A percentile compares a stretch with the other conserved stretches of the same genome.
Evolutionary conservation across 2,113 vertebrate species (phyloP).

Genomic region (Zapornia atra): DNA sequence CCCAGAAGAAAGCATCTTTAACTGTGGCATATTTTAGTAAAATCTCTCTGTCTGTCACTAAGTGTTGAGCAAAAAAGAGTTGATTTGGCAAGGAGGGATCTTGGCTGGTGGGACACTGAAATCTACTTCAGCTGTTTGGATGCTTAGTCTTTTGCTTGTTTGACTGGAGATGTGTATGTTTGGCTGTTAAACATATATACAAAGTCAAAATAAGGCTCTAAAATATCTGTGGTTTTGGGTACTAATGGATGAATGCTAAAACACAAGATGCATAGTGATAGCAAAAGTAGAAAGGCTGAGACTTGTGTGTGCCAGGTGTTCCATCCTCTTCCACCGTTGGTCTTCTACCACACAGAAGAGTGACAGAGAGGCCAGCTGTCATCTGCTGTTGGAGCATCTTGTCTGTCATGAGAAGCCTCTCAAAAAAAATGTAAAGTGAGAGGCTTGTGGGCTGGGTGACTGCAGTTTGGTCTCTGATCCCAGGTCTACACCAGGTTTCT

Average conservation of each 20-base stretch:
- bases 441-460: neutral
- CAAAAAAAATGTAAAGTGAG: neutral
- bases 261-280: fast-evolving
- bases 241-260: neutral
- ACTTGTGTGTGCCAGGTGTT: fast-evolving
- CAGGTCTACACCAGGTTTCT: neutral
- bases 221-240: neutral
- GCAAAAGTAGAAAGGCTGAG: neutral
- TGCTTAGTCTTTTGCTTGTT: neutral
- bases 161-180: neutral
- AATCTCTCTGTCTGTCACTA: neutral
- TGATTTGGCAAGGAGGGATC: neutral
- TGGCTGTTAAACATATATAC: neutral
- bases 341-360: neutral
- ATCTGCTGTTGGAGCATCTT: neutral
- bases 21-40: neutral
- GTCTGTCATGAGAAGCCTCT: neutral
- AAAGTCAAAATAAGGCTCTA: neutral
- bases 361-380: neutral
- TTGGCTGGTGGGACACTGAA: neutral
- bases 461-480: neutral
- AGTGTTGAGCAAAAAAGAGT: neutral
- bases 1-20: neutral
- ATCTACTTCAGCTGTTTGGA: neutral
- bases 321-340: fast-evolving